A percentile compares a stretch with the other conserved stretches of the same genome.
phyloP scores from a whole-genome alignment of 2,888 invertebrate species.

The Coremacera marginata region DNA sequence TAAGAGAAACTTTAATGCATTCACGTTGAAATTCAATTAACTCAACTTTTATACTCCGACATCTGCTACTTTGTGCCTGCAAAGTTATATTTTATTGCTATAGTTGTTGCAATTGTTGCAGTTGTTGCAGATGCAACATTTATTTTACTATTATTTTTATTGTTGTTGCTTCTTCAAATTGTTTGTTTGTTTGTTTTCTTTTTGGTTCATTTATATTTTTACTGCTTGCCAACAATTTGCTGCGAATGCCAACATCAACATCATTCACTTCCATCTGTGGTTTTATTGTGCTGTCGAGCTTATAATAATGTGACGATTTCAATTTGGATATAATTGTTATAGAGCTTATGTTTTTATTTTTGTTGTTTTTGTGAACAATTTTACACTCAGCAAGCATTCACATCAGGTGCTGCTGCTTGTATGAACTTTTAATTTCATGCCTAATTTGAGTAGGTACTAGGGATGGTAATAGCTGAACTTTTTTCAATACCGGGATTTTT shows the following conservation, averaged over 20 bases:
- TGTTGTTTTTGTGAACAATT: neutral
- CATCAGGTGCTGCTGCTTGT: too few species aligned
- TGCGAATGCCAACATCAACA: neutral
- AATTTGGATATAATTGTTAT: neutral
- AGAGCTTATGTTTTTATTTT: neutral
- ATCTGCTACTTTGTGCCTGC: neutral
- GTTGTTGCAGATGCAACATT: neutral
- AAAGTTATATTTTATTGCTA: neutral
- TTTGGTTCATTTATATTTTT: neutral
- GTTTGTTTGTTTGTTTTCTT: neutral
- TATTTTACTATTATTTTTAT: neutral
- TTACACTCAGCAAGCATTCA: too few species aligned
- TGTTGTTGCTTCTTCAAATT: neutral
- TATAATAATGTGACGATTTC: slow-evolving; percentile 11
- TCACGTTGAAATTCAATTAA: slow-evolving; percentile 21
- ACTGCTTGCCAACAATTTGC: neutral
- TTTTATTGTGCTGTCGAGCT: neutral
- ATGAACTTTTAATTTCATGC: too few species aligned
- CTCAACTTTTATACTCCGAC: neutral
- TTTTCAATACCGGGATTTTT: too few species aligned
- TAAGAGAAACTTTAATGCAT: neutral
- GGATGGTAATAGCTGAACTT: too few species aligned
- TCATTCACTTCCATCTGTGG: neutral
- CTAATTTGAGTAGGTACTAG: too few species aligned
- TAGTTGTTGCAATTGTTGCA: neutral